Base-by-base conservation (phyloP, 1,140 invertebrate genomes). In the Formica selysi region DNA sequence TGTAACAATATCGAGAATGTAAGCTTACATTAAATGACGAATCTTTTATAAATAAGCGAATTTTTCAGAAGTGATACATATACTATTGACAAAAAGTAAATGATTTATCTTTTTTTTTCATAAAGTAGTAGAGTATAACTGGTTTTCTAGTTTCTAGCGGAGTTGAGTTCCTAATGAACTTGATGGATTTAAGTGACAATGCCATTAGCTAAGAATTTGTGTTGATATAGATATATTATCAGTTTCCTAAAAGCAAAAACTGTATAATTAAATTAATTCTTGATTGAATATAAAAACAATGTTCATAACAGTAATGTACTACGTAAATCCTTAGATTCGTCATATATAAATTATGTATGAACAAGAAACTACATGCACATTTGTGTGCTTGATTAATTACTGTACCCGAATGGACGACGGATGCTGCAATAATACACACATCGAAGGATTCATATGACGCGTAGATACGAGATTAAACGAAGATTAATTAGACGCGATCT, bases 361-460 rank as follows among this genome's bases (percentile, higher is more conserved):
- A 19, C n/a, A 19, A 36, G 61, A 26, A 80, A 71, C 16, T 51
- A 51, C 67, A 57, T 32, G 41, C 29, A 36, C 10, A 59, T 62
- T 41, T 67, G 61, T 19, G 4, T 68, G 26, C 1, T 64, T 7
- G 19, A 57, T 0, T 11, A 44, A 74, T 76, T 59, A 41, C 38
- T 70, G 87, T 65, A 81, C 29, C 22, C 67, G 57, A 87, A 78
- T 59, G 59, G 61, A 87, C 67, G 26, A 68, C 48, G 54, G 65
- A 89, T 81, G 73, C 57, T 86, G 84, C 62, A 84, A 48, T 59
- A 81, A 80, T 64, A 61, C 36, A 44, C 13, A 59, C 3, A 64
- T 59, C 59, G 22, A 61, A 59, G 22, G 29, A 73, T 87, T 68
- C 71, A n/a, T 84, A 44, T 70, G 41, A 65, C 48, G 51, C 68